A percentile compares a stretch with the other conserved stretches of the same genome.
phyloP scores from a whole-genome alignment of 2,888 invertebrate species.

The Chesias legatella region DNA sequence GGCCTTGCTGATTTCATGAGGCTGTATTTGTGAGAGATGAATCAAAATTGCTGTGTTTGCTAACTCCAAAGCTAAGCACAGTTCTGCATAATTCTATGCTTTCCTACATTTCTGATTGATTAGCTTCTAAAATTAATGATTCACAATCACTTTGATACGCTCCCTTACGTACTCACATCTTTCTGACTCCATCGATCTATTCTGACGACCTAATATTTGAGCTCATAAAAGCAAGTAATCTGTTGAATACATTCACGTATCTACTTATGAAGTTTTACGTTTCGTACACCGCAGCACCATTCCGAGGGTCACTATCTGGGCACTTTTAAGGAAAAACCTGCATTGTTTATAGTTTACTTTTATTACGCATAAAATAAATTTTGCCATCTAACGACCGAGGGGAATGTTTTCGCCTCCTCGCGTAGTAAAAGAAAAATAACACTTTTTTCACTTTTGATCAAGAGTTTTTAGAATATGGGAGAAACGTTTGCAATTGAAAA shows the following conservation, averaged over 20 bases:
- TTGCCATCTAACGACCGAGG: background rate
- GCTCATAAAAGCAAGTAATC: too few species aligned
- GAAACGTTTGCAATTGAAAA: background rate
- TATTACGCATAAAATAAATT: conserved; percentile 10
- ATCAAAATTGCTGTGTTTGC: conserved; percentile 10
- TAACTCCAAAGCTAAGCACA: too few species aligned
- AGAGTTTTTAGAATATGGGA: background rate
- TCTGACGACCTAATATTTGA: too few species aligned
- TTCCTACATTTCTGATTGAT: too few species aligned
- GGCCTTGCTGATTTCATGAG: conserved; percentile 10
- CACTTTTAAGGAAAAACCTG: background rate
- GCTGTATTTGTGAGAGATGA: conserved; percentile 13
- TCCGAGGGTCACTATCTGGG: background rate
- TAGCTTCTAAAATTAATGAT: too few species aligned
- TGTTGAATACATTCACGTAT: background rate
- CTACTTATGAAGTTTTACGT: too few species aligned
- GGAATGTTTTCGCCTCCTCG: background rate
- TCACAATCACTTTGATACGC: too few species aligned
- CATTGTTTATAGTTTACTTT: conserved; percentile 5
- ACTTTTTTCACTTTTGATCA: conserved; percentile 1
- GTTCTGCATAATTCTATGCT: too few species aligned
- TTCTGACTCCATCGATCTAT: too few species aligned
- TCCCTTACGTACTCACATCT: too few species aligned
- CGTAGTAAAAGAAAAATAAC: conserved; percentile 1
- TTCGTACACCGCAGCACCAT: too few species aligned